These are phyloP conservation scores for Phoenicopterus ruber DNA, from an alignment of 2,113 vertebrate species.

Conservation along the genomic window DNA sequence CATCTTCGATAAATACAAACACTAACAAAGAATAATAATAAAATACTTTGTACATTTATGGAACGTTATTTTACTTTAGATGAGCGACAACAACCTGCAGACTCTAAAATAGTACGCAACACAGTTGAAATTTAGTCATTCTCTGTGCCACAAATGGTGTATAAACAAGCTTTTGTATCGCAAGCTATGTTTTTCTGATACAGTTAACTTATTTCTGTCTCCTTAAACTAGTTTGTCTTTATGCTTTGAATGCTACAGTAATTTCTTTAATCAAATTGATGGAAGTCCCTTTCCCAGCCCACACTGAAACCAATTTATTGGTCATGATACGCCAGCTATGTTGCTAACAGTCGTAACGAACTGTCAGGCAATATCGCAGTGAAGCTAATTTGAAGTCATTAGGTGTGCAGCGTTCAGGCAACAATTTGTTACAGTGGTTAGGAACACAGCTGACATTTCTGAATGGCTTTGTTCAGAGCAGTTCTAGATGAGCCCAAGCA, in stretches of 20 bases:
- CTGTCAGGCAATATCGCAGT: slow-evolving; percentile 94
- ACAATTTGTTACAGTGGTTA: slow-evolving; percentile 99
- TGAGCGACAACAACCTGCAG: not conserved
- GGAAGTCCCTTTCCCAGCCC: slow-evolving; percentile 90
- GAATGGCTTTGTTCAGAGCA: slow-evolving; percentile 92
- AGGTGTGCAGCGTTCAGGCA: slow-evolving; percentile 96
- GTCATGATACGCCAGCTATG: slow-evolving; percentile 97
- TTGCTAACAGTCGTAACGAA: slow-evolving; percentile 99
- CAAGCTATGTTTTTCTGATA: slow-evolving; percentile 75
- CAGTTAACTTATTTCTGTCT: slow-evolving; percentile 83
- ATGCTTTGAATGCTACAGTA: slow-evolving; percentile 92
- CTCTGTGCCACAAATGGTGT: slow-evolving; percentile 35
- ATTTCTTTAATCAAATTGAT: slow-evolving; percentile 99
- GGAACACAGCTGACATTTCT: slow-evolving; percentile 90
- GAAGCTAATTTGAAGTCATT: slow-evolving; percentile 99
- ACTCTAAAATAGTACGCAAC: not conserved
- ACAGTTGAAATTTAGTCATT: slow-evolving; percentile 27
- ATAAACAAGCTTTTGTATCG: slow-evolving; percentile 67
- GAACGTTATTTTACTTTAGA: not conserved
- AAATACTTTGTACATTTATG: not conserved
- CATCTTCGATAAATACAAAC: not conserved
- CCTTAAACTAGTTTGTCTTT: slow-evolving; percentile 85
- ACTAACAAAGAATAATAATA: not conserved
- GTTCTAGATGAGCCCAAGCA: slow-evolving; percentile 95
- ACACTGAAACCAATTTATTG: slow-evolving; percentile 98